These are phyloP conservation scores for Calliscelio sp. DNA, from an alignment of 2,888 invertebrate genomes.

Conservation along the genomic window DNA sequence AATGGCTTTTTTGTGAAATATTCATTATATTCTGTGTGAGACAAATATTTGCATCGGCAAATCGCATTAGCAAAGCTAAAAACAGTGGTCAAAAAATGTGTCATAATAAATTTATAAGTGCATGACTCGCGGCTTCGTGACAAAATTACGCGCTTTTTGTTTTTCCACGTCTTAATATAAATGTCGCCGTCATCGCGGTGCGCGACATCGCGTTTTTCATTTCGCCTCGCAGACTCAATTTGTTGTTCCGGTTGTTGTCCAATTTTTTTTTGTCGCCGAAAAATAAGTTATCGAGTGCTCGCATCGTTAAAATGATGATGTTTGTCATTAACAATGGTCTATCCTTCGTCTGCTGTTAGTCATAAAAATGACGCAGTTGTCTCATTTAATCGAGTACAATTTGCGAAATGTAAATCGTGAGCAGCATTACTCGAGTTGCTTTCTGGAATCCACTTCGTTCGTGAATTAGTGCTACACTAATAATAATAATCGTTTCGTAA, in stretches of 20 bases:
- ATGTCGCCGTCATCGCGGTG: too few relatives aligned
- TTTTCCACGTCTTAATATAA: constrained; percentile 30
- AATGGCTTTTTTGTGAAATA: too few relatives aligned
- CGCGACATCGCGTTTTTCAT: too few relatives aligned
- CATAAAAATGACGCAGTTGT: constrained; percentile 46
- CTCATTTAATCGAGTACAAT: constrained; percentile 41
- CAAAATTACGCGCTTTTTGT: constrained; percentile 36
- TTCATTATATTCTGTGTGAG: too few relatives aligned
- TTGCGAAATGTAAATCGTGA: constrained; percentile 48
- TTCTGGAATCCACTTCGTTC: constrained; percentile 11
- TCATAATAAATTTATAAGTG: constrained; percentile 57
- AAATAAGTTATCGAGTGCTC: not conserved
- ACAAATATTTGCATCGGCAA: too few relatives aligned
- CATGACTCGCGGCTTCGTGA: constrained; percentile 33
- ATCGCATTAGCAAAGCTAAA: constrained; percentile 49
- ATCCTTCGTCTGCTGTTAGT: constrained; percentile 20
- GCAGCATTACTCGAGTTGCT: not conserved
- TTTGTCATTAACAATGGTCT: constrained; percentile 19
- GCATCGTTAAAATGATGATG: too few relatives aligned
- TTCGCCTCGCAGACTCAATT: too few relatives aligned
- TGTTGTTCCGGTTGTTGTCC: too few relatives aligned
- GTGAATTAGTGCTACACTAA: too few relatives aligned
- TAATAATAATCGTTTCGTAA: too few relatives aligned
- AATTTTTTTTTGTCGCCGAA: too few relatives aligned
- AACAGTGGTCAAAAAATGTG: constrained; percentile 53